Base-by-base conservation (phyloP, 2,797 vertebrate genomes). In the Choloepus didactylus region DNA sequence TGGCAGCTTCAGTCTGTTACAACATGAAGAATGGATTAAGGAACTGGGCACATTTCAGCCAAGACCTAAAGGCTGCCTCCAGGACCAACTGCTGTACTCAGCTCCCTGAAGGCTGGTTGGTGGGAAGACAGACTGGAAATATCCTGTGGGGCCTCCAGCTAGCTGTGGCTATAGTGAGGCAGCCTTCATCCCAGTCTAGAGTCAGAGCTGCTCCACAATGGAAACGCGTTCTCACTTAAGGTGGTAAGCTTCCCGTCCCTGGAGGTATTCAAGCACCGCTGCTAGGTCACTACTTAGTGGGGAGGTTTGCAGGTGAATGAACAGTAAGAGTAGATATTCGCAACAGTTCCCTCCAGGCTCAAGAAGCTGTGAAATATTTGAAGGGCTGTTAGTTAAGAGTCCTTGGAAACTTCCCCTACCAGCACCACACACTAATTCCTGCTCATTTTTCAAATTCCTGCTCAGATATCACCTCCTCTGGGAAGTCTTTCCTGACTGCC, bases 391-490 rank as follows among this genome's bases (percentile, higher is more conserved):
- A 54, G 18, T 35, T 81, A 25, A 14, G 38, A 81, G 38, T 49
- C 31, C 46, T 31, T 46, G 8, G 44, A 18, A 91, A 46, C 9
- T 29, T 66, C 54, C 60, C 41, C 27, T 18, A 15, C 19, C 11
- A 70, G 3, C 46, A 64, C 44, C 69, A 31, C 44, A 46, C 23
- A 3, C 27, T 66, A 70, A 77, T 77, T 87, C 54, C 21, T 66
- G 44, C n/a, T 49, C 80, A 60, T 49, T 59, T 91, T 70, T 51
- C 51, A 91, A 46, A 56, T 73, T 23, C 27, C 31, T 66, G 11
- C 14, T 80, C 66, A 72, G 56, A 73, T 19, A 73, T 41, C 85
- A 85, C 38, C 56, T 89, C 84, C 16, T 76, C 73, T 35, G 41
- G 54, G 38, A 89, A 75, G 56, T 67, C 56, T 66, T 80, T 80